Conservation (phyloP, 2,888 invertebrate species). For the Phasia obesa region DNA sequence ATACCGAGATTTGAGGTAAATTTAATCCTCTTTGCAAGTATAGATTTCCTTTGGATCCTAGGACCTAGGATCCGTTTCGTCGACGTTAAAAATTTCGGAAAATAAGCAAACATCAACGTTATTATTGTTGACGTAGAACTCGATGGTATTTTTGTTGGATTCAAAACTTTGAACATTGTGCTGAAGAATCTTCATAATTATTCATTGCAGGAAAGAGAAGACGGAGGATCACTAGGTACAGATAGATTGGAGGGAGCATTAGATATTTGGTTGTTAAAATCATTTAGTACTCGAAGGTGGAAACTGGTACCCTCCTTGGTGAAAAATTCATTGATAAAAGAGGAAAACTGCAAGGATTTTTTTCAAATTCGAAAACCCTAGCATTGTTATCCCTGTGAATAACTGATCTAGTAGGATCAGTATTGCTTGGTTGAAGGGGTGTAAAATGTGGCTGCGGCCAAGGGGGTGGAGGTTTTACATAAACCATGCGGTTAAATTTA, state of each 20-base stretch:
- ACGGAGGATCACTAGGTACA: neutral
- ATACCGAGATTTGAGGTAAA: neutral
- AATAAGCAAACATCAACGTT: too few relatives aligned
- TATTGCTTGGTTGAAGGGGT: neutral
- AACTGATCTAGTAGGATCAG: neutral
- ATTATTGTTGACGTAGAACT: too few relatives aligned
- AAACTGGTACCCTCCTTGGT: conserved; percentile 1
- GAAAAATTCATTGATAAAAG: too few relatives aligned
- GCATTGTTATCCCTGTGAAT: neutral
- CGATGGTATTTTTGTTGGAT: neutral
- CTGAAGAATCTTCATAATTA: conserved; percentile 6
- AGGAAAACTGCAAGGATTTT: too few relatives aligned
- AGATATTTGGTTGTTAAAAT: conserved; percentile 21
- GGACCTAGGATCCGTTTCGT: neutral
- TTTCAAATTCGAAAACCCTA: conserved; percentile 13
- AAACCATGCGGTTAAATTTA: neutral
- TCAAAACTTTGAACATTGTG: neutral
- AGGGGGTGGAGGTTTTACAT: neutral
- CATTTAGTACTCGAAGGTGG: conserved; percentile 2
- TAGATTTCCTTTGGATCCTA: too few relatives aligned
- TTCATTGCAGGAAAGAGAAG: neutral
- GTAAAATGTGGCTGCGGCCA: neutral
- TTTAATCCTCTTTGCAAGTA: neutral
- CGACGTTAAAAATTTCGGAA: too few relatives aligned
- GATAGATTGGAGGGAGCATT: neutral